Conservation (phyloP, 2,113 vertebrate species). For the Myodes glareolus region DNA sequence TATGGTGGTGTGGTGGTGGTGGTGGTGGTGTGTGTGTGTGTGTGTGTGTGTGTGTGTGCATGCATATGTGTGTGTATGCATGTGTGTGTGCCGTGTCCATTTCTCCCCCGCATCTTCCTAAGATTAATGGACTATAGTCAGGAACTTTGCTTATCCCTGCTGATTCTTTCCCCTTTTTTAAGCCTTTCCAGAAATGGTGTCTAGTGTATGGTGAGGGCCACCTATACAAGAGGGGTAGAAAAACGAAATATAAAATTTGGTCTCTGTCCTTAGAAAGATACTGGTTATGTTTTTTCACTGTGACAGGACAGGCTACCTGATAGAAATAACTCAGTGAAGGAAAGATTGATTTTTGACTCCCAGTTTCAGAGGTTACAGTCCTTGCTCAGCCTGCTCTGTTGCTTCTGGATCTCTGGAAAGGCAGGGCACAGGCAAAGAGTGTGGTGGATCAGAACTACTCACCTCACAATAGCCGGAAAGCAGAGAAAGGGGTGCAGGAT, state of each 20-base stretch:
- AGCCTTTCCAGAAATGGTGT: neutral
- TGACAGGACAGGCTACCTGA: neutral
- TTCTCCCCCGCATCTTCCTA: neutral
- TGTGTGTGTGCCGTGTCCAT: neutral
- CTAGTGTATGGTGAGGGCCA: fast-evolving
- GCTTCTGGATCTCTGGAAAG: neutral
- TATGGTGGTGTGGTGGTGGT: neutral
- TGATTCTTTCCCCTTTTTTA: neutral
- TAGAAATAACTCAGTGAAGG: neutral
- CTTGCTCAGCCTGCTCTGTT: neutral
- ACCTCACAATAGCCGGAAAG: neutral
- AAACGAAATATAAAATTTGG: neutral
- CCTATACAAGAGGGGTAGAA: neutral
- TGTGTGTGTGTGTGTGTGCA: neutral
- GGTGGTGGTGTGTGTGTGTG: neutral
- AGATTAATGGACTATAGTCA: neutral
- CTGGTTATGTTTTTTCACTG: neutral
- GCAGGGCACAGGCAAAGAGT: neutral
- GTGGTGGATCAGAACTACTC: neutral
- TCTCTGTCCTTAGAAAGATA: neutral
- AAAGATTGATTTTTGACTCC: neutral
- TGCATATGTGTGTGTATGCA: neutral
- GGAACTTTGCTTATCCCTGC: neutral
- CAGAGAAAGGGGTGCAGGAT: neutral
- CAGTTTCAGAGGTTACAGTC: neutral